Conservation (phyloP, 2,888 invertebrate species). For the Ophion costatus region DNA sequence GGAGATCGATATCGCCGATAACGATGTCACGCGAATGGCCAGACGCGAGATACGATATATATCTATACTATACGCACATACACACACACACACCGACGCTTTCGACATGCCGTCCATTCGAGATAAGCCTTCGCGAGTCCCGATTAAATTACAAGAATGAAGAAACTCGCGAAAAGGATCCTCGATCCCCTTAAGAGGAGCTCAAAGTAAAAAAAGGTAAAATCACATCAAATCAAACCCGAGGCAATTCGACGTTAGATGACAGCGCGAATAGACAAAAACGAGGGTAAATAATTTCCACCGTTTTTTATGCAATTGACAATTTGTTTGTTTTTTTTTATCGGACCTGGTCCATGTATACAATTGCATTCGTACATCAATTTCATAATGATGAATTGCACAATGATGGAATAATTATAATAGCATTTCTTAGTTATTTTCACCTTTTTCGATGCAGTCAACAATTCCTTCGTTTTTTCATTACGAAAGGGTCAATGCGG, state of each 20-base stretch:
- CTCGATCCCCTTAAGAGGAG: not conserved
- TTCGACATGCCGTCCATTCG: too few species aligned
- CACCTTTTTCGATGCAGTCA: not conserved
- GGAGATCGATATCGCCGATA: slow-evolving; percentile 63
- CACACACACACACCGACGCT: too few species aligned
- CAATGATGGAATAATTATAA: not conserved
- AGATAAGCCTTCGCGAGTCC: not conserved
- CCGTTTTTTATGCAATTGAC: too few species aligned
- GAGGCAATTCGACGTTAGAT: too few species aligned
- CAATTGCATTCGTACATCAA: too few species aligned
- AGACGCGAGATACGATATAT: not conserved
- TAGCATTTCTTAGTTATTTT: not conserved
- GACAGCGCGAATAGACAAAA: too few species aligned
- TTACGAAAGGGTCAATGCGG: not conserved
- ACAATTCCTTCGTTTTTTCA: not conserved
- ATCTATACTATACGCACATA: not conserved
- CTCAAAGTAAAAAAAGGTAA: not conserved
- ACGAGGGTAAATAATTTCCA: too few species aligned
- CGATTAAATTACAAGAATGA: not conserved
- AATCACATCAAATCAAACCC: too few species aligned
- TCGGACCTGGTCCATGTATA: not conserved
- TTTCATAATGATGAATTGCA: too few species aligned
- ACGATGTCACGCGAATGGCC: slow-evolving; percentile 63
- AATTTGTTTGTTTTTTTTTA: too few species aligned
- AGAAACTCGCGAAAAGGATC: not conserved